Percentiles rank a stretch among this genome's conserved stretches.
These are phyloP conservation scores for Drosophila meridiana DNA, from an alignment of 2,888 invertebrate genomes.

Conservation along the genomic window DNA sequence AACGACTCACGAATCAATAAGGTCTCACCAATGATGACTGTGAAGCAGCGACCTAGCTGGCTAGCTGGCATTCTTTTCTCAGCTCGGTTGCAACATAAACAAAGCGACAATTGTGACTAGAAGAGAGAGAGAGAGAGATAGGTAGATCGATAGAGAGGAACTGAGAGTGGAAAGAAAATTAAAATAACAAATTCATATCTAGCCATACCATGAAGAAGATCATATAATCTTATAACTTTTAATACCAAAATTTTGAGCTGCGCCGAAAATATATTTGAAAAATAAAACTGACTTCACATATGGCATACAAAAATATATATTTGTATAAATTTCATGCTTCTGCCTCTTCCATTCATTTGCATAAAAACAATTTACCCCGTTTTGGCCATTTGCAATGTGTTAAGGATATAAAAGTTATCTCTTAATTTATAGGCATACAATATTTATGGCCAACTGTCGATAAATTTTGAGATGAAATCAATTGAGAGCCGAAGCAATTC, in stretches of 20 bases:
- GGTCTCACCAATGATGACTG: neutral
- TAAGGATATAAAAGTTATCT: slow-evolving; percentile 5
- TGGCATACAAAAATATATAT: neutral
- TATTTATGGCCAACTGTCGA: slow-evolving; percentile 2
- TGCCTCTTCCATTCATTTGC: neutral
- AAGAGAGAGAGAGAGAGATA: too few species aligned
- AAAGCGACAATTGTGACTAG: neutral
- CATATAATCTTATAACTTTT: too few species aligned
- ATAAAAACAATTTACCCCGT: neutral
- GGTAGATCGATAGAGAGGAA: too few species aligned
- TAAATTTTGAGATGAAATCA: neutral
- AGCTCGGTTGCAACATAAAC: slow-evolving; percentile 30
- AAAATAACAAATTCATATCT: too few species aligned
- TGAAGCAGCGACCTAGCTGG: neutral
- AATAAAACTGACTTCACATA: neutral
- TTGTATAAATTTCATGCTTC: neutral
- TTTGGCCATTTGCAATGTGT: neutral
- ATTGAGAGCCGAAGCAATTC: neutral
- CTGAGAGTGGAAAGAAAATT: too few species aligned
- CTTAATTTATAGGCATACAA: neutral
- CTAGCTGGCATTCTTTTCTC: slow-evolving; percentile 8
- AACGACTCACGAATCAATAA: slow-evolving; percentile 28
- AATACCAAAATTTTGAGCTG: neutral
- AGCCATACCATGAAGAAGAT: too few species aligned
- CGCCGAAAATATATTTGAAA: neutral